Evolutionary conservation across 2,888 invertebrate species (phyloP), one percentile per base, ranked within the genome.

Genomic region (Tiphia femorata): DNA sequence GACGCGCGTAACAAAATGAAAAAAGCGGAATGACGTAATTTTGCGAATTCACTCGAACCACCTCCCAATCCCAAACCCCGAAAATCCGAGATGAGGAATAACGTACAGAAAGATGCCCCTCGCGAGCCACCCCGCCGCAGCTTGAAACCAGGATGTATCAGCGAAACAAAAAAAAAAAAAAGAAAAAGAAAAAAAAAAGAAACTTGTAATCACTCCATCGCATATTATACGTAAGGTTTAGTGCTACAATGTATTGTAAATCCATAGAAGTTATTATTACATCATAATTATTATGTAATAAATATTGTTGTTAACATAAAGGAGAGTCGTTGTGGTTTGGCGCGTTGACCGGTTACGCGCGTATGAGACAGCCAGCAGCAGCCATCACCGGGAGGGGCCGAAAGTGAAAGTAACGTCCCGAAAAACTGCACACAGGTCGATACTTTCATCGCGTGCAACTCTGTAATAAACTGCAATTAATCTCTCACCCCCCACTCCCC

Each of bases 301-400:
- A 83, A 82, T 82, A 83, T 83, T 81, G 81, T 83, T 83, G 81
- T 83, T 82, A 82, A 81, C 81, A 83, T 82, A 81, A 80, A 72
- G 23, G 8, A 14, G 4, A 4, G 33, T 8, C 12, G 25, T n/a
- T n/a, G 25, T n/a, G 8, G 33, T 14, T n/a, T 12, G 33, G 14
- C 12, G 12, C 12, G 12, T 14, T 6, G 2, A 29, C 6, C 29
- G 6, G 10, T 29, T 2, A 3, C 12, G 10, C 10, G 29, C 29
- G 29, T 29, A 5, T 12, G 3, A 5, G 10, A 12, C 2, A 10
- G 10, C 5, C 6, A 12, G 5, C 10, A 10, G 29, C 12, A 29
- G 6, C n/a, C n/a, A n/a, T n/a, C n/a, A n/a, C 12, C 12, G 33
- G 33, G 33, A 14, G 12, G 33, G 33, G 3, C 14, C 33, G 33